A percentile compares a stretch with the other conserved stretches of the same genome.
These are phyloP conservation scores for Datnioides undecimradiatus DNA, from an alignment of 2,113 vertebrate genomes.

Conservation along the genomic window DNA sequence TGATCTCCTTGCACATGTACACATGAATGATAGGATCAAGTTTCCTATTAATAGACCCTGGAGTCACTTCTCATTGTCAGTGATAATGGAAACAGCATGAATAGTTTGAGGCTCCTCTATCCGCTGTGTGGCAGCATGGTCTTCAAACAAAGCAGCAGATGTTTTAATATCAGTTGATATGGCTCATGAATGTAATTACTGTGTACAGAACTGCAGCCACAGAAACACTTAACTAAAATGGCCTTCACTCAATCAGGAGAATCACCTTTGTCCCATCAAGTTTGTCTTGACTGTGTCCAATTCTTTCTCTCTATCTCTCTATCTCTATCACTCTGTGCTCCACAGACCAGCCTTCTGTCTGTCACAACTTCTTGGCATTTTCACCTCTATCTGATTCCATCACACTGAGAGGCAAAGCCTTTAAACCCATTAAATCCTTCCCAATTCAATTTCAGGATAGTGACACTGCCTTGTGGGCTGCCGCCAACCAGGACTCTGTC, in stretches of 20 bases:
- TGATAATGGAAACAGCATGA: constrained; percentile 3
- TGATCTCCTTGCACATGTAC: background rate
- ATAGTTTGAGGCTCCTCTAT: background rate
- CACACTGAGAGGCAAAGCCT: constrained; percentile 65
- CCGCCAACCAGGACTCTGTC: constrained; percentile 42
- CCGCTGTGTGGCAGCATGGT: background rate
- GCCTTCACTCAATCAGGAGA: constrained; percentile 8
- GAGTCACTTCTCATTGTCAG: background rate
- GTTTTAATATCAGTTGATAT: constrained; percentile 2
- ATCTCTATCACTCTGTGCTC: background rate
- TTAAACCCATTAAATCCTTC: constrained; percentile 69
- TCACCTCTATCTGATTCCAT: constrained; percentile 63
- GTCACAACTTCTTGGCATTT: constrained; percentile 50
- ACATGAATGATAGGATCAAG: background rate
- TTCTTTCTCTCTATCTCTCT: background rate
- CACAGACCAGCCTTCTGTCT: constrained; percentile 23
- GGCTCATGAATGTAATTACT: background rate
- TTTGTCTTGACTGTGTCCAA: background rate
- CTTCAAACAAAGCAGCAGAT: constrained; percentile 4
- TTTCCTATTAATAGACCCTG: background rate
- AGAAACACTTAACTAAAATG: background rate
- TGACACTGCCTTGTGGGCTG: constrained; percentile 30
- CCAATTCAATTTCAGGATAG: constrained; percentile 64
- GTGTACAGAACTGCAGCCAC: background rate
- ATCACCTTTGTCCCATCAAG: background rate